Conservation (phyloP, 2,113 vertebrate genomes). For the Apus apus region DNA sequence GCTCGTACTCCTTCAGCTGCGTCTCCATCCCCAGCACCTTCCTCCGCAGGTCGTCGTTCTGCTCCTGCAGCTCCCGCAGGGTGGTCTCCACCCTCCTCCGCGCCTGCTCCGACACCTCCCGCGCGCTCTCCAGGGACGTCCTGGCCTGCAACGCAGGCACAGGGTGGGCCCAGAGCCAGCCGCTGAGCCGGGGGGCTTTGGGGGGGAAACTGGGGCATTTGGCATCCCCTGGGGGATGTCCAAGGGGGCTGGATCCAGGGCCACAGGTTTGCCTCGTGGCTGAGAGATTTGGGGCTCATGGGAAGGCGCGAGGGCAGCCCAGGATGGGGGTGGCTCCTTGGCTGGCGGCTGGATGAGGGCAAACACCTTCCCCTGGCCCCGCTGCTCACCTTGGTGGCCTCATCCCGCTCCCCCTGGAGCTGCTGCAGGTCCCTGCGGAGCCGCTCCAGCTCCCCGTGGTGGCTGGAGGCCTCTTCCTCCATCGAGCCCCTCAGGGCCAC, state of each 20-base stretch:
- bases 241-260: rapidly evolving
- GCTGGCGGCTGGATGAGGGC: too few relatives aligned
- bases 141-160: slow-evolving; percentile 42
- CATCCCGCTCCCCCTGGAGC: slow-evolving; percentile 74
- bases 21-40: slow-evolving; percentile 75
- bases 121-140: slow-evolving; percentile 43
- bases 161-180: not conserved
- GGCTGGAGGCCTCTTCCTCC: slow-evolving; percentile 77
- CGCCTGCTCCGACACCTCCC: slow-evolving; percentile 44
- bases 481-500: slow-evolving; percentile 70
- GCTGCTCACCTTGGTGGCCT: slow-evolving; percentile 70
- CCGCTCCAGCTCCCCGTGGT: slow-evolving; percentile 75
- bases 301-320: too few relatives aligned
- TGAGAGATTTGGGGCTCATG: rapidly evolving
- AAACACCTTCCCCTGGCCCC: not conserved
- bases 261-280: rapidly evolving
- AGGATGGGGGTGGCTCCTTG: rapidly evolving
- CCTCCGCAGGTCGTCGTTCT: slow-evolving; percentile 70
- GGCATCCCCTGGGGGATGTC: not conserved
- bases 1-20: slow-evolving; percentile 73
- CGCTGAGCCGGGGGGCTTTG: not conserved
- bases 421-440: slow-evolving; percentile 81
- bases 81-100: slow-evolving; percentile 34
- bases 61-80: slow-evolving; percentile 70
- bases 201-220: not conserved